Evolutionary conservation across 1,140 invertebrate species (phyloP), one percentile per base, ranked within the genome.

Genomic region (Drosophila auraria): DNA sequence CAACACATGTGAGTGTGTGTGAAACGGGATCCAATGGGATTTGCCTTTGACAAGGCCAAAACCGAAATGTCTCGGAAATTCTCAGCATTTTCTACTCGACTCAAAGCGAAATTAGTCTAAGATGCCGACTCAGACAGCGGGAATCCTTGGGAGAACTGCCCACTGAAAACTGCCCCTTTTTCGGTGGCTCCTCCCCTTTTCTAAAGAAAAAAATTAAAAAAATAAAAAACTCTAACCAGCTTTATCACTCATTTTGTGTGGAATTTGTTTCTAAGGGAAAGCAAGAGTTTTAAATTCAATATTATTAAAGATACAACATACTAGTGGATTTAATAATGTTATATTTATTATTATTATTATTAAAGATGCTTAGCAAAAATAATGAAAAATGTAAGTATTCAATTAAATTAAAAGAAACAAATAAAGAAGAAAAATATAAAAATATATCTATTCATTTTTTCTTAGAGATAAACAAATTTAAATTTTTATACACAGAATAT

Each of bases 11-110:
- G 15, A 25, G 44, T 27, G 64, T 59, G 66, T 56, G n/a, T 54
- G 75, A 50, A 73, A 60, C 30, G 68, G 45, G 68, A 72, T 51
- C 70, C 70, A 73, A 73, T 73, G 70, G 69, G 69, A 73, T 70
- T 60, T 60, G 70, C 20, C 47, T 72, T 72, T 60, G 68, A 36
- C 66, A 66, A 66, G 61, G 51, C 45, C 53, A 20, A 36, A 59
- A 42, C 53, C 27, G 27, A 44, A 68, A 44, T 51, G 62, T 51
- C 64, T 69, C 62, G 14, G 27, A 40, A 27, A 42, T 44, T 51
- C 42, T 23, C 58, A 15, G 45, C 49, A 68, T 36, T 56, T 33
- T 61, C 68, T 33, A 40, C 42, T 63, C 27, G 5, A 75, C 53
- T 60, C 54, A 40, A 56, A 40, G 70, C 36, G 47, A 40, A 71